Evolutionary conservation across 2,888 invertebrate species (phyloP), one percentile per base, ranked within the genome.

Genomic region (Leistus spinibarbis): DNA sequence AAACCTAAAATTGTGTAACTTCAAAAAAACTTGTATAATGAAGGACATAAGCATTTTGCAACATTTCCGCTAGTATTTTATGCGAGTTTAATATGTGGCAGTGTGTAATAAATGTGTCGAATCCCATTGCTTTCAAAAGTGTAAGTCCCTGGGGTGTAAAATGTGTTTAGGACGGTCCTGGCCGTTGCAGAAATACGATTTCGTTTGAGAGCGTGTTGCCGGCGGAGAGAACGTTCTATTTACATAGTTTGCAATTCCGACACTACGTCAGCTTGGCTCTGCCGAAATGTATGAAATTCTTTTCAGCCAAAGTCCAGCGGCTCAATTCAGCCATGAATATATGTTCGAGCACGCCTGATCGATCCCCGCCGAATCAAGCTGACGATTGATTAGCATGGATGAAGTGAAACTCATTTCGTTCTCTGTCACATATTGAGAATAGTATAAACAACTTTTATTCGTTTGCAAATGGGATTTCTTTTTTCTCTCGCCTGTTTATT

Each of bases 171-270:
- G 40, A 40, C 40, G 40, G 40, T 5, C 40, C 40, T 40, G 40
- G 10, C 7, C 40, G 13, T 10, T 40, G 53, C 24, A 66, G 56
- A 56, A 72, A 72, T 72, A 66, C 65, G 66, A 66, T 66, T 72
- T 72, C 72, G 57, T 72, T 72, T 57, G 40, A 68, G 40, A 20
- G 60, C 60, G 10, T 60, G 60, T 17, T 20, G 19, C 22, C 60
- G 16, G 54, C 22, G 16, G 56, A 17, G 62, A 69, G 72, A 66
- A 60, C 40, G 22, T 72, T 72, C 66, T 72, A 72, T 72, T 72
- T 72, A 27, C 72, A 72, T 72, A 72, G 57, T 72, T 72, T 16
- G 72, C 72, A 72, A 72, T 72, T 72, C 66, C 65, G 22, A 56
- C 72, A 56, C 57, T 72, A n/a, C n/a, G 72, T 72, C 54, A 68